phyloP scores from a whole-genome alignment of 2,113 vertebrate genomes.

The Phodopus roborovskii region DNA sequence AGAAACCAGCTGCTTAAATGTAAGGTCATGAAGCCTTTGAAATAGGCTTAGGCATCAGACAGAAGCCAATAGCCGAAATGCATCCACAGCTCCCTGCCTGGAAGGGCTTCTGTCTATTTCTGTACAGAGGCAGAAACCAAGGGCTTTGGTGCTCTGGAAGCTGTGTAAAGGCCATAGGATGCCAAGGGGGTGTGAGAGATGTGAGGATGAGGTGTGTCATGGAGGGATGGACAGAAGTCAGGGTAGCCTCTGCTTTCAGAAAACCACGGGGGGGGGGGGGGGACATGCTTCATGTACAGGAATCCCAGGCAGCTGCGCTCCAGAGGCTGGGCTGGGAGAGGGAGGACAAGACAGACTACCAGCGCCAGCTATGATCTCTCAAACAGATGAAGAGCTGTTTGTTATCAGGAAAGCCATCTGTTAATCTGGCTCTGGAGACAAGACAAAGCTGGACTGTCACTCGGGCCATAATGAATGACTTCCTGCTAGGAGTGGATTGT shows the following conservation, averaged over 20 bases:
- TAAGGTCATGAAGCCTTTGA: neutral
- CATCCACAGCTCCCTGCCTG: neutral
- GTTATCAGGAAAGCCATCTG: neutral
- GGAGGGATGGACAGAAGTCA: neutral
- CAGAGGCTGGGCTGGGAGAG: neutral
- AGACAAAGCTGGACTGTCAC: slow-evolving; percentile 42
- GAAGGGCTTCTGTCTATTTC: neutral
- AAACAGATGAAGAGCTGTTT: neutral
- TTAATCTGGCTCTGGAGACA: neutral
- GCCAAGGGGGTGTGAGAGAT: rapidly evolving
- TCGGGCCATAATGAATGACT: neutral
- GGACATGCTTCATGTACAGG: rapidly evolving
- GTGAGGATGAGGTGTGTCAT: neutral
- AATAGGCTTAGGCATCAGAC: neutral
- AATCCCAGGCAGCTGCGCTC: neutral
- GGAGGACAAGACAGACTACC: neutral
- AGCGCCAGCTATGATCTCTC: neutral
- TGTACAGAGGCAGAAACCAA: neutral
- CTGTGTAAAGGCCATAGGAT: neutral
- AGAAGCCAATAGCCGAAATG: neutral
- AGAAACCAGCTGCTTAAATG: neutral
- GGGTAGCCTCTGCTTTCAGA: neutral
- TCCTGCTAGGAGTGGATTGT: slow-evolving; percentile 27
- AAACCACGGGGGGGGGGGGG: neutral
- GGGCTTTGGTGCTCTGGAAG: too few species aligned